phyloP scores from a whole-genome alignment of 2,888 invertebrate genomes.

The Unio delphinus region DNA sequence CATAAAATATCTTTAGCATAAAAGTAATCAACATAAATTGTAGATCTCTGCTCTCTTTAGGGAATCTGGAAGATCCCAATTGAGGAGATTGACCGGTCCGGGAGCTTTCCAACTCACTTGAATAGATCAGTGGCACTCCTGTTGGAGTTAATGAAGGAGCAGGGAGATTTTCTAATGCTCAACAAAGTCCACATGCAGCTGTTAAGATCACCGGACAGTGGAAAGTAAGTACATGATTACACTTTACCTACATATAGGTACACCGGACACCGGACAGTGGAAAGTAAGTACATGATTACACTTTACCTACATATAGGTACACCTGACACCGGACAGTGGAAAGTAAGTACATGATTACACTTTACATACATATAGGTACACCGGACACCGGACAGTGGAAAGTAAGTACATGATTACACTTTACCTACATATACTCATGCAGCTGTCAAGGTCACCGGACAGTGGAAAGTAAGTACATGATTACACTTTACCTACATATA shows the following conservation, averaged over 20 bases:
- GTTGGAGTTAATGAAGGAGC: conserved; percentile 85
- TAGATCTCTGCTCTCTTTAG: conserved; percentile 68
- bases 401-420: too few species aligned
- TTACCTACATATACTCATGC: too few species aligned
- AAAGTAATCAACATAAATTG: too few species aligned
- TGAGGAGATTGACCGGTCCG: conserved; percentile 91
- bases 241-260: background rate
- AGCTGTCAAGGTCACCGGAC: too few species aligned
- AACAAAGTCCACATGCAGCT: conserved; percentile 86
- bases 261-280: too few species aligned
- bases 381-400: too few species aligned
- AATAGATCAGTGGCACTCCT: conserved; percentile 86
- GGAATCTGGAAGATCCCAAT: conserved; percentile 94
- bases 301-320: too few species aligned
- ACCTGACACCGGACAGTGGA: too few species aligned
- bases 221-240: conserved; percentile 78
- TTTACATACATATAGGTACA: conserved; percentile 2
- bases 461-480: too few species aligned
- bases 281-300: too few species aligned
- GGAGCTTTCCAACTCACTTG: conserved; percentile 93
- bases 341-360: background rate
- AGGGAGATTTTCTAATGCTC: conserved; percentile 85
- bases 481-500: background rate
- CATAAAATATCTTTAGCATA: background rate
- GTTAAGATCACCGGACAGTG: conserved; percentile 85